Evolutionary conservation across 2,888 invertebrate species (phyloP).

Genomic region (Argynnis bischoffii): DNA sequence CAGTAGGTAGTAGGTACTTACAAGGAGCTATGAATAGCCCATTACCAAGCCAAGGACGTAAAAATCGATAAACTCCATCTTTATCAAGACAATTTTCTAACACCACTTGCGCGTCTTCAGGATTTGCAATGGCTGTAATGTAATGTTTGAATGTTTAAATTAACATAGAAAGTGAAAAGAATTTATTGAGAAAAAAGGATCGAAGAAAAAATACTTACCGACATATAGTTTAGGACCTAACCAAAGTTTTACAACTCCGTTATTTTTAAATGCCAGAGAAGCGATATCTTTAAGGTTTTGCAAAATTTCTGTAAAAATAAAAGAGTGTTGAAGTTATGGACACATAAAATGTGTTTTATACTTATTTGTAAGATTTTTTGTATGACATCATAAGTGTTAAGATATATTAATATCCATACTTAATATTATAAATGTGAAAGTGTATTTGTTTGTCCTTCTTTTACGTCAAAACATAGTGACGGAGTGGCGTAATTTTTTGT

Average conservation of each 20-base stretch:
- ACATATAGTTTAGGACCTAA: constrained; percentile 69
- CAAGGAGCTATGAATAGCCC: constrained; percentile 71
- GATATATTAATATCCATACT: too few species aligned
- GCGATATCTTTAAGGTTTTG: constrained; percentile 59
- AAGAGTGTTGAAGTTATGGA: background rate
- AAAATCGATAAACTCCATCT: constrained; percentile 66
- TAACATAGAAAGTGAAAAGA: background rate
- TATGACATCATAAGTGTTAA: too few species aligned
- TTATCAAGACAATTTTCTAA: constrained; percentile 71
- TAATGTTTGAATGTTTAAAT: too few species aligned
- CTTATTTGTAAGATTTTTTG: too few species aligned
- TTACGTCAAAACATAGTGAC: too few species aligned
- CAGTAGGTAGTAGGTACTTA: constrained; percentile 44
- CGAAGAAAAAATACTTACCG: constrained; percentile 52
- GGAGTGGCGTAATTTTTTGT: too few species aligned
- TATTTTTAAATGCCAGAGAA: constrained; percentile 51
- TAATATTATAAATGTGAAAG: too few species aligned
- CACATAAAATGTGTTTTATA: too few species aligned
- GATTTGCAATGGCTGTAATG: constrained; percentile 58
- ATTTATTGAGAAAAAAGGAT: background rate
- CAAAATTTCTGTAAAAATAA: constrained; percentile 57
- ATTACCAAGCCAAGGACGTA: constrained; percentile 70
- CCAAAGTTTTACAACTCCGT: constrained; percentile 64
- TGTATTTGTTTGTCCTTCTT: too few species aligned
- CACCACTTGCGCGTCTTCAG: constrained; percentile 65